Evolutionary conservation across 2,113 vertebrate genomes (phyloP).

Genomic region (Ptyas mucosa): DNA sequence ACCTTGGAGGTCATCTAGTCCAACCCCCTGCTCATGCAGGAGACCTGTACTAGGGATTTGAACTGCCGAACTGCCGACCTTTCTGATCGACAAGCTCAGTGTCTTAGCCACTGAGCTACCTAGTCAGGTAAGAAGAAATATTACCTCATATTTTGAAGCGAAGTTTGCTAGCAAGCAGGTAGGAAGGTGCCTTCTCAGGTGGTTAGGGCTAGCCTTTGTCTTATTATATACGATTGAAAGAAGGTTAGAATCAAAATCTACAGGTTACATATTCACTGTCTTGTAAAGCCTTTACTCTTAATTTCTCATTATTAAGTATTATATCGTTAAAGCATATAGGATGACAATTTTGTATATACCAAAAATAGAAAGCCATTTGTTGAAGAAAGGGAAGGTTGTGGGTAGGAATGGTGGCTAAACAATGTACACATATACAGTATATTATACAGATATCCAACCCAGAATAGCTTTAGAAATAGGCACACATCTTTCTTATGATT

Average conservation of each 20-base stretch:
- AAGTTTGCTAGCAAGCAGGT: background rate
- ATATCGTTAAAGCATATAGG: background rate
- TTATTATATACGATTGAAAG: background rate
- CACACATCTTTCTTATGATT: background rate
- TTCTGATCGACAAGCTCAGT: too few relatives aligned
- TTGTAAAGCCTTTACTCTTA: background rate
- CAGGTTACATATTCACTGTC: background rate
- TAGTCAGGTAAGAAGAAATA: background rate
- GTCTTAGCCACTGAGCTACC: too few relatives aligned
- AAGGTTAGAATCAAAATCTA: background rate
- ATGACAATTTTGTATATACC: background rate
- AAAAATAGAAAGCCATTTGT: conserved; percentile 14
- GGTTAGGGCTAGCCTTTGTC: background rate
- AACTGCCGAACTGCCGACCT: too few relatives aligned
- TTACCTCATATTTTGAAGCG: background rate
- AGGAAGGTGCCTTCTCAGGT: background rate
- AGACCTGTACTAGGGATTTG: too few relatives aligned
- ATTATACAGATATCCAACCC: background rate
- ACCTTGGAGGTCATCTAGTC: too few relatives aligned
- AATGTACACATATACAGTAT: background rate
- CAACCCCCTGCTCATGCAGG: too few relatives aligned
- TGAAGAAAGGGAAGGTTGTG: conserved; percentile 5
- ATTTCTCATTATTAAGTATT: background rate
- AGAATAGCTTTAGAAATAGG: background rate
- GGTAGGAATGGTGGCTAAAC: background rate